Evolutionary conservation across 1,140 invertebrate species (phyloP).

Genomic region (Geopemphigus sp.): DNA sequence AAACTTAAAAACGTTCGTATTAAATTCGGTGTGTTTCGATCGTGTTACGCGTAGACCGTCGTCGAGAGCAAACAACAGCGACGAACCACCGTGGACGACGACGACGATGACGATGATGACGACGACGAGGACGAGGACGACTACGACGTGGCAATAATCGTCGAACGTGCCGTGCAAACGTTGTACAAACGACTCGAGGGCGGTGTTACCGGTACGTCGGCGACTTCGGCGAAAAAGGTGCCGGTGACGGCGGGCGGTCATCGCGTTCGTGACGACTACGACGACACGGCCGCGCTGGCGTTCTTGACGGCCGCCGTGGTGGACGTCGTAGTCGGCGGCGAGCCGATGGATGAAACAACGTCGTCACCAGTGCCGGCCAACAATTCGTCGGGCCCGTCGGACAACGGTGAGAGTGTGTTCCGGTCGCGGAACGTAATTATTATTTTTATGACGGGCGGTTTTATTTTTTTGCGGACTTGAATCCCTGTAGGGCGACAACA

Average conservation of each 20-base stretch:
- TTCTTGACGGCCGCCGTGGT: constrained; percentile 10
- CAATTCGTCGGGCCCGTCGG: background rate
- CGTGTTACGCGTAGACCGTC: too few species aligned
- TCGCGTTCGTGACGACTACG: background rate
- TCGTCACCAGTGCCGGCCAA: background rate
- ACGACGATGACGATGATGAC: background rate
- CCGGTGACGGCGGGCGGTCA: background rate
- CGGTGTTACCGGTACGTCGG: background rate
- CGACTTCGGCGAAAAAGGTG: background rate
- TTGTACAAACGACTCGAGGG: background rate
- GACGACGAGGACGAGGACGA: background rate
- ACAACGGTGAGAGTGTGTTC: constrained; percentile 7
- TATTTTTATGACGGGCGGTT: too few species aligned
- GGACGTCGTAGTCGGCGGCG: background rate
- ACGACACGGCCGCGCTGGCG: constrained; percentile 3
- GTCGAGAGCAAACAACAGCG: background rate
- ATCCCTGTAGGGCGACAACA: too few species aligned
- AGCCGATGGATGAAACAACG: background rate
- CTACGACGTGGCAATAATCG: background rate
- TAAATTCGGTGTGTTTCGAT: too few species aligned
- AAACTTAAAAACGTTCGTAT: too few species aligned
- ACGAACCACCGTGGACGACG: background rate
- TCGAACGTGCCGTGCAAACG: background rate
- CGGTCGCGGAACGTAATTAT: too few species aligned
- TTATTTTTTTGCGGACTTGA: too few species aligned